Base-by-base conservation (phyloP, 1,140 invertebrate species). In the Halotydeus destructor region DNA sequence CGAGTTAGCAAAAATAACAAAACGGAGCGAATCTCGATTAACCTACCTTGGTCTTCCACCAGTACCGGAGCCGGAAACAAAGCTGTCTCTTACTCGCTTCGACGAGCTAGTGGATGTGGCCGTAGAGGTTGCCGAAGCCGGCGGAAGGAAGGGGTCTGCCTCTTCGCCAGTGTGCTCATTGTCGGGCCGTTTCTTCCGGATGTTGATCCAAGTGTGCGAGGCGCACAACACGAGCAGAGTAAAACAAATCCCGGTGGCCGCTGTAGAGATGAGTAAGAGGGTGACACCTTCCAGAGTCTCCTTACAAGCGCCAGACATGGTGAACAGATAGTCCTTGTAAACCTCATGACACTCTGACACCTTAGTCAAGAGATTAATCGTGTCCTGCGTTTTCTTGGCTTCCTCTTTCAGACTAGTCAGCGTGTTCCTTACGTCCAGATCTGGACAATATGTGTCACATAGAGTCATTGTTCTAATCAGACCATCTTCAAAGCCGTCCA, bases 161-260 rank as follows among this genome's bases (percentile, higher is more conserved):
- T 76, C 75, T 52, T 76, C 74, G 43, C 74, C 71, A 56, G 74
- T 73, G 57, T 75, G 72, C 54, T 69, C 33, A 41, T 30, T 30
- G 6, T 23, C 23, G 25, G 23, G 12, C 37, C 34, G 79, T 78
- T 78, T 79, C 58, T 83, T 85, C 56, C 82, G 73, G 51, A 89
- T 85, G 55, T 89, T 88, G 54, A 91, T 89, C 85, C 85, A 93
- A 1, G 83, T 85, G 54, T 89, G 83, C 16, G 83, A 89, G 54
- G 88, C 83, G 21, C 89, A 74, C 71, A 84, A 82, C 22, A 91
- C 84, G 40, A 91, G 72, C 12, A 85, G 70, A 0, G 84, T 88
- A 57, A 91, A 76, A 46, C 89, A 67, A 34, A 89, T 68, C 23
- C 83, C 84, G 38, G 81, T 76, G 19, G 75, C 69, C 21, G 79